Evolutionary conservation across 2,888 invertebrate genomes (phyloP).

Genomic region (Cordilura impudica): DNA sequence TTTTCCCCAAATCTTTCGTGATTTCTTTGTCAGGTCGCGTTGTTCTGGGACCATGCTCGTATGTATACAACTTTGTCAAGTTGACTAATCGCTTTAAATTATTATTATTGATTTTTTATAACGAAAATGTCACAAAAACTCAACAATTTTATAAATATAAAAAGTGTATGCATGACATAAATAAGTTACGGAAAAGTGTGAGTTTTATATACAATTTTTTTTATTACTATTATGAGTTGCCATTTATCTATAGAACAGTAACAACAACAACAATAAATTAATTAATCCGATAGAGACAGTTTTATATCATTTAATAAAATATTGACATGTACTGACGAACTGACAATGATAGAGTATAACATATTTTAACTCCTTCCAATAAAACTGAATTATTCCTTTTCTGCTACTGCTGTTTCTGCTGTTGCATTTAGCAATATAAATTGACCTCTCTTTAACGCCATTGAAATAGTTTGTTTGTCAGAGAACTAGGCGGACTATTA

Average conservation of each 20-base stretch:
- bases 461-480: conserved; percentile 9
- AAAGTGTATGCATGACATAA: conserved; percentile 18
- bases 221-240: conserved; percentile 26
- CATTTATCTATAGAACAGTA: conserved; percentile 22
- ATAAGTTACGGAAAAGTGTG: conserved; percentile 27
- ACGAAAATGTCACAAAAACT: conserved; percentile 72
- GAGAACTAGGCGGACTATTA: too few relatives aligned
- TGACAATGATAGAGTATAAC: conserved; percentile 69
- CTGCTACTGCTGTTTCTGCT: neutral
- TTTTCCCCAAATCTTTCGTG: too few relatives aligned
- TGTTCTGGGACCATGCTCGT: too few relatives aligned
- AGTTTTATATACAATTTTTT: conserved; percentile 17
- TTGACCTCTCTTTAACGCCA: conserved; percentile 50
- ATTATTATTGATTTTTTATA: conserved; percentile 73
- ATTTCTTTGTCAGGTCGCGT: too few relatives aligned
- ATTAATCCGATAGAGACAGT: conserved; percentile 78
- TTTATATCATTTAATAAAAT: conserved; percentile 78
- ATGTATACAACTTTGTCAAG: conserved; percentile 5
- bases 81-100: conserved; percentile 20
- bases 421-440: conserved; percentile 31
- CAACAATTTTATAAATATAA: conserved; percentile 4
- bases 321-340: conserved; percentile 75
- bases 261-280: conserved; percentile 77
- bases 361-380: conserved; percentile 56
- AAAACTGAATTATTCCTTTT: conserved; percentile 14